Evolutionary conservation across 2,888 invertebrate species (phyloP), one percentile per base, ranked within the genome.

Genomic region (Siphonodentalium dalli): DNA sequence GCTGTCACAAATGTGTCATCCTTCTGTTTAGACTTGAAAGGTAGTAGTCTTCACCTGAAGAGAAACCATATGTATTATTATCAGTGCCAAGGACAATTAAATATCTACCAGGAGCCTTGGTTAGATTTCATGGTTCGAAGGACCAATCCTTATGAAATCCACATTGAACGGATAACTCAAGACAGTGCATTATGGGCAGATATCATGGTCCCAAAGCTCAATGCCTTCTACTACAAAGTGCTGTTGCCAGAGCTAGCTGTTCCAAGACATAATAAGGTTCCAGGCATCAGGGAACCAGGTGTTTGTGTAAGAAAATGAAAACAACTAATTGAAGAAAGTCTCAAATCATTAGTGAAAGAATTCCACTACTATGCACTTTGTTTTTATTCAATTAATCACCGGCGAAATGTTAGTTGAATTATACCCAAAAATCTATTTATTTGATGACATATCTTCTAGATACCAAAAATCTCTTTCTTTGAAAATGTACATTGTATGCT

Each of bases 1-100:
- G 48, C 40, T n/a, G 3, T 40, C 20, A 33, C 29, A 33, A 33
- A 24, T 13, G n/a, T n/a, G n/a, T 11, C 15, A n/a, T 40, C 39
- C 8, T 48, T 48, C 38, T 40, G 48, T 31, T 31, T 40, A 21
- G 31, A 48, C 26, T 40, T 15, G 11, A 23, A 13, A 21, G 21
- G 40, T 20, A 37, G 35, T 9, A 15, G 34, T 35, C 33, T 50
- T 20, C 18, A 27, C n/a, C 43, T 50, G 27, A 50, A 50, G 24
- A 13, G 37, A 34, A 50, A 34, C 27, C 50, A 50, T 26, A 27
- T 26, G 11, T 50, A 34, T 21, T 50, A 15, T 18, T 50, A 34
- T 43, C 50, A 50, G 20, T 46, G 38, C 8, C 46, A 46, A 5
- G 46, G 38, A n/a, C 26, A 38, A 1, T n/a, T 46, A 4, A 46